These are phyloP conservation scores for Nymphalis io DNA, from an alignment of 1,140 invertebrate species.

Conservation along the genomic window DNA sequence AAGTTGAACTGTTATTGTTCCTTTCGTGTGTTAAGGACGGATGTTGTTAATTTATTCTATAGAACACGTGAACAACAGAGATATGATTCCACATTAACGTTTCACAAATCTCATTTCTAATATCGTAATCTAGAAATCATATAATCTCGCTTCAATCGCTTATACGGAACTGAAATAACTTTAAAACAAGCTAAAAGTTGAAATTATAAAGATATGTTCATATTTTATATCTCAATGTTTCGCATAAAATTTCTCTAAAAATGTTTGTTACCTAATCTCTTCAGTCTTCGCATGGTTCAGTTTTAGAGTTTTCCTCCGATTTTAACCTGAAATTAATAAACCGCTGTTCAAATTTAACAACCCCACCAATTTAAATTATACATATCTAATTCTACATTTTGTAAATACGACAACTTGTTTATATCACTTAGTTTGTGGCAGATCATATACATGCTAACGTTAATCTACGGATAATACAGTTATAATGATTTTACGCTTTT, in stretches of 20 bases:
- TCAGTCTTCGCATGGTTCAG: conserved; percentile 58
- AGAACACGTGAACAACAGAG: not conserved
- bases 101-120: not conserved
- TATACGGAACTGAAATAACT: not conserved
- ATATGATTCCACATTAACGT: not conserved
- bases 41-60: conserved; percentile 8
- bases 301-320: conserved; percentile 57
- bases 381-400: conserved; percentile 5
- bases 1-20: not conserved
- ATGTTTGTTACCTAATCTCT: conserved; percentile 42
- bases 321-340: conserved; percentile 74
- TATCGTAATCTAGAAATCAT: not conserved
- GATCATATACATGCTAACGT: not conserved
- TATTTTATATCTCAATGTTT: conserved; percentile 10
- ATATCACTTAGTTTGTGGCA: conserved; percentile 1
- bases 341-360: conserved; percentile 54
- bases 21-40: not conserved
- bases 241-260: conserved; percentile 9
- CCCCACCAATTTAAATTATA: conserved; percentile 28
- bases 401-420: conserved; percentile 8
- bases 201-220: conserved; percentile 22
- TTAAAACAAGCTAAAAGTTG: not conserved
- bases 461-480: not conserved
- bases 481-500: not conserved
- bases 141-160: not conserved